phyloP scores from a whole-genome alignment of 2,113 vertebrate genomes.

The Maccullochella peelii region DNA sequence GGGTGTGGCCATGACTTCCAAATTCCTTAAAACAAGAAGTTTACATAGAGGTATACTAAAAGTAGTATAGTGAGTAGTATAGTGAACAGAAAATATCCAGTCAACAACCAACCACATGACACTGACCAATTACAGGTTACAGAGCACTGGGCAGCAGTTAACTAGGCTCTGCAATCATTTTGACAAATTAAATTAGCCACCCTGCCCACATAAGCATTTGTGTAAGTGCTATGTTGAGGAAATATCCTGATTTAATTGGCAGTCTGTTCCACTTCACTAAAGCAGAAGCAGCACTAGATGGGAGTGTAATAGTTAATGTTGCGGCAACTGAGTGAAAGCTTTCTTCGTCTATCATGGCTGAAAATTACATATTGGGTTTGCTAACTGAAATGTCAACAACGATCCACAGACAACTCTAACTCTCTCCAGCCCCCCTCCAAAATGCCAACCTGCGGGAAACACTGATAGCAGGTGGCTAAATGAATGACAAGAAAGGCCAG shows the following conservation, averaged over 20 bases:
- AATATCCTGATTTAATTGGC: conserved; percentile 19
- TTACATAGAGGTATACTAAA: background rate
- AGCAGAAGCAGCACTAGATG: background rate
- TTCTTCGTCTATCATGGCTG: background rate
- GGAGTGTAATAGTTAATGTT: conserved; percentile 9
- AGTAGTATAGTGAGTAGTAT: background rate
- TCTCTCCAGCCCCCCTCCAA: background rate
- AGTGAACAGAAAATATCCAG: conserved; percentile 1
- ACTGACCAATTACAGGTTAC: conserved; percentile 5
- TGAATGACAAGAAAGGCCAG: conserved; percentile 28
- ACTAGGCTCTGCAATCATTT: background rate
- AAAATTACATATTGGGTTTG: conserved; percentile 23
- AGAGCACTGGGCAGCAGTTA: background rate
- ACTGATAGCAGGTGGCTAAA: conserved; percentile 43
- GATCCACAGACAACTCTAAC: conserved; percentile 20
- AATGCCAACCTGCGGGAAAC: conserved; percentile 45
- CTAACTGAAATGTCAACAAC: conserved; percentile 49
- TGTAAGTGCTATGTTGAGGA: background rate
- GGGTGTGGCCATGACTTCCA: no score
- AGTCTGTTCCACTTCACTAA: conserved; percentile 17
- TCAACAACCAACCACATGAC: background rate
- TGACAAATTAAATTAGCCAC: conserved; percentile 2
- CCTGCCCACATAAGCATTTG: conserved; percentile 9
- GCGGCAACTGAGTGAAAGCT: background rate
- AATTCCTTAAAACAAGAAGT: no score